A percentile compares a stretch with the other conserved stretches of the same genome.
These are phyloP conservation scores for Mizuhopecten yessoensis DNA, from an alignment of 1,140 invertebrate genomes.

Conservation along the genomic window DNA sequence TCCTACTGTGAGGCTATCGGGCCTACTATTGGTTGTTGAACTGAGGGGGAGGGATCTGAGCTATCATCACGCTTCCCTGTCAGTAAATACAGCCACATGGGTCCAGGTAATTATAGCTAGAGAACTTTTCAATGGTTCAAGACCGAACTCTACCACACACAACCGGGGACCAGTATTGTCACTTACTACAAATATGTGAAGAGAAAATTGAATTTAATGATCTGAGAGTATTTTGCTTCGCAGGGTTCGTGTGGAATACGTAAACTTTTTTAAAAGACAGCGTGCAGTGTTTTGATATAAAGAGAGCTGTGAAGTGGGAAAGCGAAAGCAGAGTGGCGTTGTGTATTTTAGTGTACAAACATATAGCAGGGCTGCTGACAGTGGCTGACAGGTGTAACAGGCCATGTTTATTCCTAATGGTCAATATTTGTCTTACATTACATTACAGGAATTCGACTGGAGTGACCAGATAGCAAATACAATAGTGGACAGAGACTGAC, in stretches of 20 bases:
- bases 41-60: not conserved
- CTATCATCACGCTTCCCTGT: not conserved
- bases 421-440: conserved; percentile 40
- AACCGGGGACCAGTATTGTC: not conserved
- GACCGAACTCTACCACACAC: not conserved
- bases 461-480: not conserved
- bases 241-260: not conserved
- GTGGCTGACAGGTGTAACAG: not conserved
- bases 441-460: not conserved
- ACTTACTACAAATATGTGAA: conserved; percentile 33
- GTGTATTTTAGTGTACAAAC: not conserved
- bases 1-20: not conserved
- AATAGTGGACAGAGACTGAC: not conserved
- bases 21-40: not conserved
- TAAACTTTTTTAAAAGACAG: not conserved
- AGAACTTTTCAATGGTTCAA: not conserved
- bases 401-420: not conserved
- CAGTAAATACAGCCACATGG: conserved; percentile 1
- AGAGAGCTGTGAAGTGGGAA: conserved; percentile 1
- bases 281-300: conserved; percentile 17
- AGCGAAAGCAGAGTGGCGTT: not conserved
- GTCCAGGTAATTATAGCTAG: not conserved
- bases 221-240: not conserved
- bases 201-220: conserved; percentile 40
- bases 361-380: not conserved